Evolutionary conservation across 2,113 vertebrate genomes (phyloP).

Genomic region (Phalacrocorax aristotelis): DNA sequence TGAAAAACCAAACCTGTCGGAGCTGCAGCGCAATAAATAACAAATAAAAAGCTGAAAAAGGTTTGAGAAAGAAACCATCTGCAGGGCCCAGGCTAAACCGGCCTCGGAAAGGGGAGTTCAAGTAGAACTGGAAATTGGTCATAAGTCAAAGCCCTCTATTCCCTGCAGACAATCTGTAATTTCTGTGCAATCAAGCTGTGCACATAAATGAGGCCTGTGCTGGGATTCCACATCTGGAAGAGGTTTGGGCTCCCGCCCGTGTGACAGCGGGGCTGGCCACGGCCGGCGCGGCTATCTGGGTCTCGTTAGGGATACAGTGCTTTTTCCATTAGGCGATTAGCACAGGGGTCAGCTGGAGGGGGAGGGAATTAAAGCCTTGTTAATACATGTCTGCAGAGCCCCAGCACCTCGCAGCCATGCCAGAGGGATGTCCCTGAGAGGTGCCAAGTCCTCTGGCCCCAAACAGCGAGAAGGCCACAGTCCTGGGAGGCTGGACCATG

Average conservation of each 20-base stretch:
- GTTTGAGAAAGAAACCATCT: background rate
- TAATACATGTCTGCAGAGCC: background rate
- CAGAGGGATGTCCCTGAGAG: accelerated
- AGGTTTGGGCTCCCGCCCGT: constrained; percentile 63
- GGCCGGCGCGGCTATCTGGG: background rate
- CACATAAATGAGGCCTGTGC: constrained; percentile 62
- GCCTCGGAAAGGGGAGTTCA: constrained; percentile 30
- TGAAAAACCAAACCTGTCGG: background rate
- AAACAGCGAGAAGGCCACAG: accelerated
- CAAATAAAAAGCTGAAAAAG: background rate
- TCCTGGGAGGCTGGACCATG: background rate
- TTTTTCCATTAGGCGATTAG: constrained; percentile 51
- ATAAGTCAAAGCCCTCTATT: constrained; percentile 62
- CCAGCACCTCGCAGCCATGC: background rate
- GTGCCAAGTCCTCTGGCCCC: background rate
- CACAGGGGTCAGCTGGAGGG: background rate
- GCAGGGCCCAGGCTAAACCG: background rate
- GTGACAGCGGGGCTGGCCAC: constrained; percentile 45
- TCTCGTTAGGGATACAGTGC: constrained; percentile 14
- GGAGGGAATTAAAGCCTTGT: constrained; percentile 16
- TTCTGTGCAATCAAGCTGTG: constrained; percentile 67
- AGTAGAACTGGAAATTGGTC: constrained; percentile 66
- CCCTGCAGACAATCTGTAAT: constrained; percentile 67
- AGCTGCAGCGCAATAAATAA: background rate
- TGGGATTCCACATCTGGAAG: constrained; percentile 73